These are phyloP conservation scores for Sminthurides aquaticus DNA, from an alignment of 2,888 invertebrate species.

Conservation along the genomic window DNA sequence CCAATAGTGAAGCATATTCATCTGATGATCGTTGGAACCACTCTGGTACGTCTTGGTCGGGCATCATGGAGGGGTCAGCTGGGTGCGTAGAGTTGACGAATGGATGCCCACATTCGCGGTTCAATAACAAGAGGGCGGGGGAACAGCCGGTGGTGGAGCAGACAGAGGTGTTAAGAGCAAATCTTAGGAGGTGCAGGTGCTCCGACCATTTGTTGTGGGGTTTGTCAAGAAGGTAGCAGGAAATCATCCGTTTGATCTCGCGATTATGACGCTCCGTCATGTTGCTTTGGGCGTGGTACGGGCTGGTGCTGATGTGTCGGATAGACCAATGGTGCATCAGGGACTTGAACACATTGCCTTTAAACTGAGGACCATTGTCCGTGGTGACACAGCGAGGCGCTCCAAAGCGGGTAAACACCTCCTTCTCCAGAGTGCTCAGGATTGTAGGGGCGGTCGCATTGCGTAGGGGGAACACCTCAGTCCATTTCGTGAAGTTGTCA, in stretches of 20 bases:
- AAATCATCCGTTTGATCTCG: slow-evolving; percentile 22
- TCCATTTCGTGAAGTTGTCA: slow-evolving; percentile 31
- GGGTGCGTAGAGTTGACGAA: slow-evolving; percentile 19
- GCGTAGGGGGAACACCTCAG: slow-evolving; percentile 29
- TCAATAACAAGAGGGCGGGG: slow-evolving; percentile 24
- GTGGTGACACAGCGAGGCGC: slow-evolving; percentile 23
- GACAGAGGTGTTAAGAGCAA: slow-evolving; percentile 25
- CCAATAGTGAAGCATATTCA: not conserved
- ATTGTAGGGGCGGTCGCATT: slow-evolving; percentile 24
- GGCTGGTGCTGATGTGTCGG: slow-evolving; percentile 28
- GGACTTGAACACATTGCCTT: slow-evolving; percentile 9
- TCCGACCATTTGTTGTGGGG: slow-evolving; percentile 28
- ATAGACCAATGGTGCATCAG: slow-evolving; percentile 22
- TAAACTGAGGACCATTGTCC: slow-evolving; percentile 33
- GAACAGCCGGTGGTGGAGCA: slow-evolving; percentile 27
- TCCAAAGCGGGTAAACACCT: slow-evolving; percentile 31
- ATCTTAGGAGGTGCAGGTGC: slow-evolving; percentile 10
- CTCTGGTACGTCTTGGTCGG: slow-evolving; percentile 4
- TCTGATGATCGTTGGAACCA: not conserved
- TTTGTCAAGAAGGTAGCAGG: slow-evolving; percentile 4
- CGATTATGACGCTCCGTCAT: slow-evolving; percentile 29
- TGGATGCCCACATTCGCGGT: slow-evolving; percentile 24
- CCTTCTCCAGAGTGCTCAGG: slow-evolving; percentile 19
- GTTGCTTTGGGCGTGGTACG: slow-evolving; percentile 33
- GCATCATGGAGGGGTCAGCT: not conserved